These are phyloP conservation scores for Smittia sp. DNA, from an alignment of 2,888 invertebrate genomes.

Conservation along the genomic window DNA sequence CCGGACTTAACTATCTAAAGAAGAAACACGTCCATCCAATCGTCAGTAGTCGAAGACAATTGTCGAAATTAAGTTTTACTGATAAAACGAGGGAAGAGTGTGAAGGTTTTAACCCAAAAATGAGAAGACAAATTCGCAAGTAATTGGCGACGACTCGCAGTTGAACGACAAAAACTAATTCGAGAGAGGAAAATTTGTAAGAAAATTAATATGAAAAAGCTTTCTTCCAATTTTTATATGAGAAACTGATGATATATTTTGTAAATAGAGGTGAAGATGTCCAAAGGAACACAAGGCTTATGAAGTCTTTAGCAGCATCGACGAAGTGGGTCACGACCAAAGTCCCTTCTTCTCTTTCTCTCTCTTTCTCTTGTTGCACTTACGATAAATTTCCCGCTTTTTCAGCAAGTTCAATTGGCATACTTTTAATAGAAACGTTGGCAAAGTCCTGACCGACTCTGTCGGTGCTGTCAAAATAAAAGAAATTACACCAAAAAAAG, in stretches of 20 bases:
- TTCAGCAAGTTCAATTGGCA: too few relatives aligned
- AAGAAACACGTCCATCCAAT: neutral
- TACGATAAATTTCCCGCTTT: too few relatives aligned
- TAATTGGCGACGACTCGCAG: neutral
- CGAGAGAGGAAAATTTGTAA: slow-evolving; percentile 17
- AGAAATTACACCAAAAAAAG: neutral
- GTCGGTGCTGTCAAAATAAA: neutral
- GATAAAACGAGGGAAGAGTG: neutral
- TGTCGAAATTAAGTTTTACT: neutral
- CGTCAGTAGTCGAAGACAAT: neutral
- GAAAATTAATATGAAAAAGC: slow-evolving; percentile 17
- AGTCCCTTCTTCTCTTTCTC: too few relatives aligned
- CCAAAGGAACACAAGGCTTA: neutral
- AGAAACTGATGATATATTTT: slow-evolving; percentile 32
- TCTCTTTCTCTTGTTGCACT: too few relatives aligned
- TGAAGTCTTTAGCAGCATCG: neutral
- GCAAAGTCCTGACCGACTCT: neutral
- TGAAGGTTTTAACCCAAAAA: neutral
- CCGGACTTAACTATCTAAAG: too few relatives aligned
- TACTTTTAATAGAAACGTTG: too few relatives aligned
- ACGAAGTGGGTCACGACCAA: neutral
- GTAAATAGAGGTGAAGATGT: slow-evolving; percentile 22
- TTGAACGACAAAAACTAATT: neutral
- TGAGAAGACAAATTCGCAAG: neutral
- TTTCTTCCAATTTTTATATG: slow-evolving; percentile 39